phyloP scores from a whole-genome alignment of 2,888 invertebrate genomes.

The Drosophila robusta region DNA sequence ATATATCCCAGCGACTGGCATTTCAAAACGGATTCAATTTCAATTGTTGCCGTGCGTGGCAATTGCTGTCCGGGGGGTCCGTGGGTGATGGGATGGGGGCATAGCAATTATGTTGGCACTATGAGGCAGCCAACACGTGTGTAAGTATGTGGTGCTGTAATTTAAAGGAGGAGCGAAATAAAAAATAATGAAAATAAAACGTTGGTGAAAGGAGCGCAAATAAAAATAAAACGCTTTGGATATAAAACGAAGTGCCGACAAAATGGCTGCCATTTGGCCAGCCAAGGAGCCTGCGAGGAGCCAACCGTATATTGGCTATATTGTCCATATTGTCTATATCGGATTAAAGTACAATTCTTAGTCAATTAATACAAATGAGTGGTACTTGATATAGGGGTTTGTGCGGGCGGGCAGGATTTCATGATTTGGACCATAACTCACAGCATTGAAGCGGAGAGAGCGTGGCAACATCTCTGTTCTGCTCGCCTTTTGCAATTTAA shows the following conservation, averaged over 20 bases:
- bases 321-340: conserved; percentile 36
- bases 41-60: conserved; percentile 49
- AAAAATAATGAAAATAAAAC: conserved; percentile 57
- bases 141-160: conserved; percentile 39
- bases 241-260: conserved; percentile 64
- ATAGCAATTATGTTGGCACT: conserved; percentile 46
- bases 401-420: neutral
- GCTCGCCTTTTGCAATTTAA: conserved; percentile 68
- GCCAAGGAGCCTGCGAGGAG: neutral
- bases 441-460: conserved; percentile 9
- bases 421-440: conserved; percentile 37
- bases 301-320: conserved; percentile 44
- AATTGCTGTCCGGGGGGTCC: conserved; percentile 13
- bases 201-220: conserved; percentile 34
- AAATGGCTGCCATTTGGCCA: conserved; percentile 51
- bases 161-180: conserved; percentile 48
- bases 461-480: conserved; percentile 17
- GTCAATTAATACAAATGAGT: conserved; percentile 78
- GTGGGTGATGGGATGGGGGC: conserved; percentile 4
- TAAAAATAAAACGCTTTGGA: conserved; percentile 55
- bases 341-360: conserved; percentile 62
- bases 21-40: conserved; percentile 49
- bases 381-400: conserved; percentile 4
- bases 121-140: conserved; percentile 34
- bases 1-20: conserved; percentile 4